Base-by-base conservation (phyloP, 2,113 vertebrate species). In the Caracal caracal region DNA sequence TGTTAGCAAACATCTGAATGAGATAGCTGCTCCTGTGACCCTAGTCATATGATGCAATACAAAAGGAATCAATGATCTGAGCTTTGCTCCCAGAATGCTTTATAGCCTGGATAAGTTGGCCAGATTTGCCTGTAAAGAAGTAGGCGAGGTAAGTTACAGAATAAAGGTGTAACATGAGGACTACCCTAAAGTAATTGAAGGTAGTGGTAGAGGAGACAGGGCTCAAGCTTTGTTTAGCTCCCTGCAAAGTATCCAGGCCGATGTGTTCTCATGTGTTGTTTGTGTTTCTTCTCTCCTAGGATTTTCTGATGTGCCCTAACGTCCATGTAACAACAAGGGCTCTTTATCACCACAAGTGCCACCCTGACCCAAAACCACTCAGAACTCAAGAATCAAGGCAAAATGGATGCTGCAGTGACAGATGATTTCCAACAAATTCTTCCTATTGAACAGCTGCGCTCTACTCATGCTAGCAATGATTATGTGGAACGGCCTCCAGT, bases 381-480 rank as follows among this genome's bases (percentile, higher is more conserved):
- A 97, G 98, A 98, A 37, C 97, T 98, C 97, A 96, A 98, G 75
- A 98, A 97, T 73, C 98, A 98, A 95, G 97, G 98, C 97, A 99
- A 98, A 97, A 99, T 99, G 99, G 99, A 99, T 97, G 97, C 98
- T 24, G 92, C 98, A 95, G 98, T 98, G 17, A 97, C 98, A 2
- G 98, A 99, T 98, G 99, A 99, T 97, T 98, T 99, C 92, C 99
- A 99, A 98, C 99, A 99, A 98, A 99, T 99, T 87, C 99, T 99
- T 95, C 99, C 99, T 89, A 99, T 99, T 8, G 99, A 99, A 95
- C 99, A 99, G 98, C 99, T 99, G 98, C 99, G 99, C 73, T 98
- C 99, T 98, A 99, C 99, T 98, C 99, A 99, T 22, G 99, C 99
- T 98, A 99, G 98, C 99, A 99, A 99, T 97, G 99, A 99, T 99